A percentile compares a stretch with the other conserved stretches of the same genome.
Conservation (phyloP, 2,888 invertebrate species). For the Pristionchus fissidentatus region DNA sequence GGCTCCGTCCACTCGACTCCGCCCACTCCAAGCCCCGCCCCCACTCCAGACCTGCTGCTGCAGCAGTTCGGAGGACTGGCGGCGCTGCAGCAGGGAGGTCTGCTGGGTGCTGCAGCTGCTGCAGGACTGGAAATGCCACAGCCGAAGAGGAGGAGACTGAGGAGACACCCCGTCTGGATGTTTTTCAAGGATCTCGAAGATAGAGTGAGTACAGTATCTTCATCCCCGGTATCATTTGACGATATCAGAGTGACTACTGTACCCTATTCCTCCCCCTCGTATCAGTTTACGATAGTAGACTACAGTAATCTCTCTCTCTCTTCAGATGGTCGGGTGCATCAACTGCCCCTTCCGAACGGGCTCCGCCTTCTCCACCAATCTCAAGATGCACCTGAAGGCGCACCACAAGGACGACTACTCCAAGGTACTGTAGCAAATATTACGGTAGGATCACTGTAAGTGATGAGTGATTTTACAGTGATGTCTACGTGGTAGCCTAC, state of each 20-base stretch:
- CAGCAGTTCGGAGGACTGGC: conserved; percentile 26
- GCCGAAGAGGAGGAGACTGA: conserved; percentile 66
- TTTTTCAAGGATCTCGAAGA: conserved; percentile 72
- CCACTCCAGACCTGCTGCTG: conserved; percentile 37
- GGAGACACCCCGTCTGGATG: conserved; percentile 72
- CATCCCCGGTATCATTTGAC: not conserved
- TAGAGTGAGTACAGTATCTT: conserved; percentile 57
- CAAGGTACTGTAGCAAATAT: conserved; percentile 52
- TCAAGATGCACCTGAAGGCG: conserved; percentile 72
- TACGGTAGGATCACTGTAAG: not conserved
- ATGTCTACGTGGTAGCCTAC: too few relatives aligned
- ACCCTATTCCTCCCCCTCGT: not conserved
- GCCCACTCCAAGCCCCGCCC: conserved; percentile 46
- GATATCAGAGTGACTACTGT: not conserved
- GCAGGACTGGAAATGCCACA: conserved; percentile 61
- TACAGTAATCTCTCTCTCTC: not conserved
- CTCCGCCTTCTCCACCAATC: conserved; percentile 70
- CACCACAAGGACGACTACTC: conserved; percentile 70
- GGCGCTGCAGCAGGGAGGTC: not conserved
- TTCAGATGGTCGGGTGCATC: conserved; percentile 70
- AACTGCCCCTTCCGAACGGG: conserved; percentile 71
- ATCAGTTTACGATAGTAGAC: not conserved
- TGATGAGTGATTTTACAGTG: not conserved
- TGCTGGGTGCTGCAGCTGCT: not conserved
- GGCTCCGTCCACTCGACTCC: conserved; percentile 28